These are phyloP conservation scores for Myotis daubentonii DNA, from an alignment of 2,797 vertebrate species.

Conservation along the genomic window DNA sequence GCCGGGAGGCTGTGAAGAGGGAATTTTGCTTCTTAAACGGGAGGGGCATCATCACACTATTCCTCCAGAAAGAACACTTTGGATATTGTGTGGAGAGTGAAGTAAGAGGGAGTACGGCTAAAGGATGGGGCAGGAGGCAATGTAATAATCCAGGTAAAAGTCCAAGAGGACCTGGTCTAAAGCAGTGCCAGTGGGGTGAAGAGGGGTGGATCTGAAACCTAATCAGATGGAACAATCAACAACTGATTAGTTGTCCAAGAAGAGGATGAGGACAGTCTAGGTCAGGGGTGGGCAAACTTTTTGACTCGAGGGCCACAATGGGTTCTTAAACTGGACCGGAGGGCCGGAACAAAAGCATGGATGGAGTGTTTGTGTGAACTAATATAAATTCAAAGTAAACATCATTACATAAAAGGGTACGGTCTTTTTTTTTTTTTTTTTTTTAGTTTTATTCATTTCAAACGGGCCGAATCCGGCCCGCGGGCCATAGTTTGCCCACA, in stretches of 20 bases:
- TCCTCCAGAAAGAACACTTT: background rate
- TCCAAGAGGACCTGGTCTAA: background rate
- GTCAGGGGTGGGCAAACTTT: too few species aligned
- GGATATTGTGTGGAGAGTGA: background rate
- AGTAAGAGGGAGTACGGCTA: background rate
- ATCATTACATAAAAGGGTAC: too few species aligned
- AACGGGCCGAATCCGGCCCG: too few species aligned
- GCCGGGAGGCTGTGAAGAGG: background rate
- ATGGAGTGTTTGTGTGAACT: too few species aligned
- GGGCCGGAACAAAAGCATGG: too few species aligned
- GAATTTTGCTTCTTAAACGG: background rate
- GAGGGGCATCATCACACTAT: background rate
- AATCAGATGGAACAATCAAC: background rate
- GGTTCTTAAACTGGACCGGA: too few species aligned
- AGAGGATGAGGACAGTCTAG: background rate
- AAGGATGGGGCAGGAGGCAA: background rate
- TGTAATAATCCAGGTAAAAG: background rate
- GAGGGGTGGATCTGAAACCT: background rate
- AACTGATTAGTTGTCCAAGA: background rate
- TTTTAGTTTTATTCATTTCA: too few species aligned
- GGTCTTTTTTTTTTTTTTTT: too few species aligned
- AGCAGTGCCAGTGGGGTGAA: background rate
- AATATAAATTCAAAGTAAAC: too few species aligned
- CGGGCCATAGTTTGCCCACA: too few species aligned
- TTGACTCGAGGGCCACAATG: too few species aligned